phyloP scores from a whole-genome alignment of 2,113 vertebrate species.

The Lophura nycthemera region DNA sequence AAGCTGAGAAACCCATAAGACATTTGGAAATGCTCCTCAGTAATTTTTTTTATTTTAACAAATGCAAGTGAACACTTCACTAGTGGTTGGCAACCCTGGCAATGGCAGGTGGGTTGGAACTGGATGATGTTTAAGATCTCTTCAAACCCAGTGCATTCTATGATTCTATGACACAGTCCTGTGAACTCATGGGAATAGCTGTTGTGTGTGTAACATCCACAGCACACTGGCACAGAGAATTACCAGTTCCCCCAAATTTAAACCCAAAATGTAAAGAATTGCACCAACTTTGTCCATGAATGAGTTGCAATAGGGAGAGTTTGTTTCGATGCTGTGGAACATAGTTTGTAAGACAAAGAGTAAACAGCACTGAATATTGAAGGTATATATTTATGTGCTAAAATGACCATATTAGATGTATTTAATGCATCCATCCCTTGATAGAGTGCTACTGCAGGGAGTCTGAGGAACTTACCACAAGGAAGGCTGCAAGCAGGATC shows the following conservation, averaged over 20 bases:
- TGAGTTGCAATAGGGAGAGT: constrained; percentile 20
- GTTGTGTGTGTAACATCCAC: neutral
- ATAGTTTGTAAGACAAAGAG: constrained; percentile 38
- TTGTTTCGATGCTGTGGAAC: neutral
- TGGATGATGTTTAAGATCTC: too few species aligned
- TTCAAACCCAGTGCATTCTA: too few species aligned
- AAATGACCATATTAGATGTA: constrained; percentile 2
- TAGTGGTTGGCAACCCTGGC: too few species aligned
- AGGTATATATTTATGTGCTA: constrained; percentile 9
- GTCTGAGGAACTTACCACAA: neutral
- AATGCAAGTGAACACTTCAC: neutral
- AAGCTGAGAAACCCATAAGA: constrained; percentile 29
- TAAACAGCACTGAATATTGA: neutral
- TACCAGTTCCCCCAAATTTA: constrained; percentile 33
- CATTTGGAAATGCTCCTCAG: constrained; percentile 45
- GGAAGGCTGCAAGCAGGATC: constrained; percentile 54
- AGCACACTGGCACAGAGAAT: neutral
- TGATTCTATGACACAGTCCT: neutral
- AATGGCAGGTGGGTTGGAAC: too few species aligned
- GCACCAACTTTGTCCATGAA: constrained; percentile 8
- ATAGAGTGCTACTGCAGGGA: neutral
- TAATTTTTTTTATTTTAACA: constrained; percentile 34
- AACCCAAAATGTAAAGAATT: constrained; percentile 27
- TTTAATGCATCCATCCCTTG: constrained; percentile 15
- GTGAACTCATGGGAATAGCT: neutral